Evolutionary conservation across 2,797 vertebrate species (phyloP).

Genomic region (Sphenopsis melanotis): DNA sequence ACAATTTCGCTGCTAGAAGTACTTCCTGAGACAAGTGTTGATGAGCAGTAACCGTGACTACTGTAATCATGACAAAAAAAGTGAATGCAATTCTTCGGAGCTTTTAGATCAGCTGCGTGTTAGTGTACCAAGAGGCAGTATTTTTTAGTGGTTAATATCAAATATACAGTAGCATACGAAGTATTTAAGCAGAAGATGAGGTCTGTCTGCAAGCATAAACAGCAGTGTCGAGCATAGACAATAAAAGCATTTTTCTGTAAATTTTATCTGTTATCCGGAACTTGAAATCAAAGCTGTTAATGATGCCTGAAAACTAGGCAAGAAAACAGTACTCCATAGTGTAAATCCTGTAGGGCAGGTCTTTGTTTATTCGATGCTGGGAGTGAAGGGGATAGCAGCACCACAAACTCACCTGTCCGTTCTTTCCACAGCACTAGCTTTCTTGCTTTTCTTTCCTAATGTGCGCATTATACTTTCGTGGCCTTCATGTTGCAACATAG

Average conservation of each 20-base stretch:
- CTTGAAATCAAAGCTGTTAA: background rate
- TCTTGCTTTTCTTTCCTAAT: no score
- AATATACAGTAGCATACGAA: accelerated
- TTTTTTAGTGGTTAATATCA: background rate
- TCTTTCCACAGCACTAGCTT: background rate
- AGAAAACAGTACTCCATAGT: background rate
- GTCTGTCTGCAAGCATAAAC: background rate
- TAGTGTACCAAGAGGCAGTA: background rate
- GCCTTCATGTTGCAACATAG: background rate
- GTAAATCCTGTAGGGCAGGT: accelerated
- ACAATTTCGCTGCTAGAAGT: accelerated
- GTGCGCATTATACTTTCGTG: background rate
- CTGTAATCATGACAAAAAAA: background rate
- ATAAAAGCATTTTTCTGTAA: background rate
- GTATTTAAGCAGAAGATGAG: background rate
- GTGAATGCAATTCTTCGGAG: background rate
- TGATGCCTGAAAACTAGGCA: background rate
- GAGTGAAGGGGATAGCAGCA: background rate
- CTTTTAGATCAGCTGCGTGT: background rate
- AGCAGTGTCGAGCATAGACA: background rate
- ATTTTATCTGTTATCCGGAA: background rate
- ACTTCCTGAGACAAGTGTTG: background rate
- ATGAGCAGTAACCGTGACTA: no score
- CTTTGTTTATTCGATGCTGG: accelerated
- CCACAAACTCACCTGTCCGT: background rate